These are phyloP conservation scores for Apamea sordens DNA, from an alignment of 2,888 invertebrate species.

Conservation along the genomic window DNA sequence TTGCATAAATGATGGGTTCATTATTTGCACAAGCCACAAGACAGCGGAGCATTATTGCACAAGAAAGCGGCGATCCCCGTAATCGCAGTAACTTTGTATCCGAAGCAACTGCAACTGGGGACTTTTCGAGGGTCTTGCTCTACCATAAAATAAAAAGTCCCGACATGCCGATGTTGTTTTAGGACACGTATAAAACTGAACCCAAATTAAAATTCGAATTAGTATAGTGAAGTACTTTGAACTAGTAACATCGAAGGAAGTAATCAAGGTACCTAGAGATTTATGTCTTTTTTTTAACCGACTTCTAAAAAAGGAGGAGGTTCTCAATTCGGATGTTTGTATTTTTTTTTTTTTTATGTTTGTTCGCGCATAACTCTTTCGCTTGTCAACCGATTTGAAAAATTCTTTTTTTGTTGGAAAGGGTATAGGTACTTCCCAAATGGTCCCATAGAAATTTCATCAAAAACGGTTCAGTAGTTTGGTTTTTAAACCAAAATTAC, in stretches of 20 bases:
- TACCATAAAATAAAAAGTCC: constrained; percentile 36
- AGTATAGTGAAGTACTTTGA: constrained; percentile 24
- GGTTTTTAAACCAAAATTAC: too few species aligned
- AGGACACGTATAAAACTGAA: constrained; percentile 36
- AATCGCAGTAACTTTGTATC: neutral
- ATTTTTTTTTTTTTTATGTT: too few species aligned
- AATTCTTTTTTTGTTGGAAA: too few species aligned
- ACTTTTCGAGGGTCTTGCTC: constrained; percentile 15
- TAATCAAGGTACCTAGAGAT: neutral
- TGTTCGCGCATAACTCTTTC: too few species aligned
- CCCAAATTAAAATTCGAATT: neutral
- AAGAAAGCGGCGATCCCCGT: constrained; percentile 34
- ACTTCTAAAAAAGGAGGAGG: too few species aligned
- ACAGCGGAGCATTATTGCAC: neutral
- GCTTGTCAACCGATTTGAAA: too few species aligned
- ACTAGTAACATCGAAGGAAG: neutral
- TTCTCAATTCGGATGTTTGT: too few species aligned
- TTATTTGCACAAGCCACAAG: neutral
- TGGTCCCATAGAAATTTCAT: too few species aligned
- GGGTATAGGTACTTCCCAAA: too few species aligned
- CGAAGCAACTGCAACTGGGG: constrained; percentile 25
- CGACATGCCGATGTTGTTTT: neutral
- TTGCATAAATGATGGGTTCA: neutral
- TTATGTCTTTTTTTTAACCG: constrained; percentile 2
- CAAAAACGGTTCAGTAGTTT: too few species aligned